These are phyloP conservation scores for Steromphala cineraria DNA, from an alignment of 2,888 invertebrate genomes.

Conservation along the genomic window DNA sequence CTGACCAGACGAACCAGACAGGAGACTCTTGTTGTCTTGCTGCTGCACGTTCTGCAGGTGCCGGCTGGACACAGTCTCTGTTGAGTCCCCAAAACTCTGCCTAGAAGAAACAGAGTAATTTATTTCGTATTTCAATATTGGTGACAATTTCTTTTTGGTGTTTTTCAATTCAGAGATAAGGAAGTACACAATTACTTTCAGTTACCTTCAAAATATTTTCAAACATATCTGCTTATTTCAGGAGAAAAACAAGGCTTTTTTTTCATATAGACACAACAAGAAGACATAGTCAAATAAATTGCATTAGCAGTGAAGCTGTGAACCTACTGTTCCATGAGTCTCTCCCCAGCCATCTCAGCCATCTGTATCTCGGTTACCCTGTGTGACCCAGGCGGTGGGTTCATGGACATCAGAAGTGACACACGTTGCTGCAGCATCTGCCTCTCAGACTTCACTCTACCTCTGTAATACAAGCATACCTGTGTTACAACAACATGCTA, in stretches of 20 bases:
- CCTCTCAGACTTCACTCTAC: slow-evolving; percentile 25
- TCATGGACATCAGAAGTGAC: background rate
- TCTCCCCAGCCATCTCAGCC: slow-evolving; percentile 19
- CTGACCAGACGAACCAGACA: slow-evolving; percentile 26
- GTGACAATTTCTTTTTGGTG: too few relatives aligned
- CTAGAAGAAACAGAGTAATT: background rate
- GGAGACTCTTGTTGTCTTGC: slow-evolving; percentile 28
- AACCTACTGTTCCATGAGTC: background rate
- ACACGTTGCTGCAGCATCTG: slow-evolving; percentile 31
- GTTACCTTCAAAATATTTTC: too few relatives aligned
- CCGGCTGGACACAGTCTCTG: slow-evolving; percentile 20
- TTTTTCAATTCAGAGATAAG: too few relatives aligned
- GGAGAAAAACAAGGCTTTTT: too few relatives aligned
- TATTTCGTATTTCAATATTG: background rate
- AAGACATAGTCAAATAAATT: too few relatives aligned
- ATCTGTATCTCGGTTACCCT: slow-evolving; percentile 15
- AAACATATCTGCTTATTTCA: too few relatives aligned
- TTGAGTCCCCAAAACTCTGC: slow-evolving; percentile 21
- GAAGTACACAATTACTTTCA: too few relatives aligned
- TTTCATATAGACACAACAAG: too few relatives aligned
- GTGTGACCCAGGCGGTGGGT: background rate
- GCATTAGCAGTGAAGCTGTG: too few relatives aligned
- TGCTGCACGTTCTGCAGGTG: background rate
- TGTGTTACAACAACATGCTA: too few relatives aligned
- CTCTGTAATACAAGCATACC: slow-evolving; percentile 3